Conservation (phyloP, 2,113 vertebrate genomes). For the Mormyrus iriodes region DNA sequence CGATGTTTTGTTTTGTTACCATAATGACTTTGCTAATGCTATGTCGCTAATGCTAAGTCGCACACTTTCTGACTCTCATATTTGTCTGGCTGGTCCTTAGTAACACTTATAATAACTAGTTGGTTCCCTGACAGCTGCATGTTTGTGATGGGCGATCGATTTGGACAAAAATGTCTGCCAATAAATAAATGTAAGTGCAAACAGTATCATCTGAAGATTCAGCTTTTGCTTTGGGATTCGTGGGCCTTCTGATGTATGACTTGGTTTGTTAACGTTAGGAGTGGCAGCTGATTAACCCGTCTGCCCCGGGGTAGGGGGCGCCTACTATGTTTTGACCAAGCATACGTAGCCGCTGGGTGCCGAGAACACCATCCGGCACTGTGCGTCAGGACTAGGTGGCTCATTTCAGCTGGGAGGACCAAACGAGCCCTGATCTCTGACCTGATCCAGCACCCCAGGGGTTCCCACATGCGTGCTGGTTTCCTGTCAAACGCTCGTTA, state of each 20-base stretch:
- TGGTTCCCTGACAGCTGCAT: background rate
- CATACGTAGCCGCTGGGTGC: background rate
- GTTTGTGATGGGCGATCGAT: background rate
- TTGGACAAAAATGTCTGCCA: too few relatives aligned
- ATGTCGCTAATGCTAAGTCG: background rate
- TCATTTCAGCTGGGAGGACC: background rate
- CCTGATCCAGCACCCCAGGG: background rate
- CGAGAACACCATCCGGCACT: background rate
- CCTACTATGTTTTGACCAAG: background rate
- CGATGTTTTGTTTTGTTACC: background rate
- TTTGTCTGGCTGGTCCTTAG: background rate
- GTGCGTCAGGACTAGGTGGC: background rate
- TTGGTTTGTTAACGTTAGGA: background rate
- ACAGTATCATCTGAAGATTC: background rate
- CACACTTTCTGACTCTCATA: background rate
- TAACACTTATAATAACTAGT: background rate
- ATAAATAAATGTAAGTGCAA: background rate
- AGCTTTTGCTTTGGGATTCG: background rate
- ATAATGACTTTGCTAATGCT: background rate
- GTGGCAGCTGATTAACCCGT: background rate
- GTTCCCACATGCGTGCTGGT: background rate
- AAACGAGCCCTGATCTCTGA: background rate
- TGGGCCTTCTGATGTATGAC: background rate
- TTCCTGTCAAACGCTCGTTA: background rate
- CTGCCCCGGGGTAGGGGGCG: background rate